These are phyloP conservation scores for Tetramorium simillimum DNA, from an alignment of 1,140 invertebrate genomes.

Conservation along the genomic window DNA sequence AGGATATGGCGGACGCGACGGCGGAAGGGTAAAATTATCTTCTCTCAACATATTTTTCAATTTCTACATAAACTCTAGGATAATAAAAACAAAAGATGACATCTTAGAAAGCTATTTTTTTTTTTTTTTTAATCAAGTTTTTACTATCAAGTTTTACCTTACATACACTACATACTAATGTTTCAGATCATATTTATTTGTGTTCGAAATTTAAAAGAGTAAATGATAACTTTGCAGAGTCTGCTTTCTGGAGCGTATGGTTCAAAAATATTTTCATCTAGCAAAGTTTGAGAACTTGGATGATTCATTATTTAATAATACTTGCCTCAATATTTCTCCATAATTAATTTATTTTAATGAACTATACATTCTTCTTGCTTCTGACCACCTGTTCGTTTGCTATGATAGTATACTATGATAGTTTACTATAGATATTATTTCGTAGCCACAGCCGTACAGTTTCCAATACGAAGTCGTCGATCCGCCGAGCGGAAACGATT, in stretches of 20 bases:
- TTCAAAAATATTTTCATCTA: not conserved
- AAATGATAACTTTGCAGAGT: not conserved
- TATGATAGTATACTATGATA: not conserved
- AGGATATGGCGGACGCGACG: conserved; percentile 72
- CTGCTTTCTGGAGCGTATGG: too few relatives aligned
- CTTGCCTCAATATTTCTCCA: not conserved
- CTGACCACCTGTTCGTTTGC: not conserved
- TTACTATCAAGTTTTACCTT: not conserved
- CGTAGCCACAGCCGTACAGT: conserved; percentile 90
- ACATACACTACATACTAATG: not conserved
- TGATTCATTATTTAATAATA: not conserved
- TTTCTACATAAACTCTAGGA: not conserved
- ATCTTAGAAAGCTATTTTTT: not conserved
- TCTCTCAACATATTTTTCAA: not conserved
- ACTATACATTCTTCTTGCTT: not conserved
- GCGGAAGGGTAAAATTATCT: conserved; percentile 73
- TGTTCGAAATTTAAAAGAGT: not conserved
- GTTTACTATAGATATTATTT: conserved; percentile 10
- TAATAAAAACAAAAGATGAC: not conserved
- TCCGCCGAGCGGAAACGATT: conserved; percentile 90
- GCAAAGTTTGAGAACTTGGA: not conserved
- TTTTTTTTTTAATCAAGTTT: too few relatives aligned
- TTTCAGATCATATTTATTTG: not conserved
- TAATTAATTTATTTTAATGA: too few relatives aligned
- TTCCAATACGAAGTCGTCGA: conserved; percentile 93